A percentile compares a stretch with the other conserved stretches of the same genome.
phyloP scores from a whole-genome alignment of 2,113 vertebrate species.

The Rhinoptilus africanus region DNA sequence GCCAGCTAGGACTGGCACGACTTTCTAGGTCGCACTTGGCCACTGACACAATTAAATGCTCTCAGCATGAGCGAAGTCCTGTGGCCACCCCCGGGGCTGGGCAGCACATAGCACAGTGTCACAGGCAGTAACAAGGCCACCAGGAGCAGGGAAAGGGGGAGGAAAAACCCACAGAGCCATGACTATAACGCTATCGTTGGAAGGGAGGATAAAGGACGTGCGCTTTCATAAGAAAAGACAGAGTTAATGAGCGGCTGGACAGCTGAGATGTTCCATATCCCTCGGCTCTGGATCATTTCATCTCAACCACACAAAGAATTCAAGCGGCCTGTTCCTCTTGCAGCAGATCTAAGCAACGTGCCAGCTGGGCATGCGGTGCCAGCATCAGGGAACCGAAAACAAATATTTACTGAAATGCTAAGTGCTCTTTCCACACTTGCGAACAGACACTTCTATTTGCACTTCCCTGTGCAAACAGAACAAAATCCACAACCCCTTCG shows the following conservation, averaged over 20 bases:
- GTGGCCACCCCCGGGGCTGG: neutral
- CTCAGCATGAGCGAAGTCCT: neutral
- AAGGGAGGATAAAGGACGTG: neutral
- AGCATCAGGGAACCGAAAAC: neutral
- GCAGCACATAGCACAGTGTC: neutral
- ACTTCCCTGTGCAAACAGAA: constrained; percentile 18
- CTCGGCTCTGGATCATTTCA: neutral
- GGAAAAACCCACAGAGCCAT: neutral
- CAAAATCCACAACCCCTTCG: neutral
- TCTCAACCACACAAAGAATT: neutral
- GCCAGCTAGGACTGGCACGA: neutral
- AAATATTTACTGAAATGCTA: constrained; percentile 6
- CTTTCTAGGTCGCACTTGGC: neutral
- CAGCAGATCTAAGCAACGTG: neutral
- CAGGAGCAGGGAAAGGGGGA: neutral
- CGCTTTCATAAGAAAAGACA: neutral
- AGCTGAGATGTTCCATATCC: neutral
- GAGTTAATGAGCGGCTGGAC: neutral
- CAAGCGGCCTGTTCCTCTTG: neutral
- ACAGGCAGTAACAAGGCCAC: neutral
- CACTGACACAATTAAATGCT: neutral
- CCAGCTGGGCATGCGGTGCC: neutral
- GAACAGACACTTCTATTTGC: constrained; percentile 12
- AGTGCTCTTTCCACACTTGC: constrained; percentile 36
- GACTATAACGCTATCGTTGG: neutral